Evolutionary conservation across 2,888 invertebrate species (phyloP).

Genomic region (Eupithecia subumbrata): DNA sequence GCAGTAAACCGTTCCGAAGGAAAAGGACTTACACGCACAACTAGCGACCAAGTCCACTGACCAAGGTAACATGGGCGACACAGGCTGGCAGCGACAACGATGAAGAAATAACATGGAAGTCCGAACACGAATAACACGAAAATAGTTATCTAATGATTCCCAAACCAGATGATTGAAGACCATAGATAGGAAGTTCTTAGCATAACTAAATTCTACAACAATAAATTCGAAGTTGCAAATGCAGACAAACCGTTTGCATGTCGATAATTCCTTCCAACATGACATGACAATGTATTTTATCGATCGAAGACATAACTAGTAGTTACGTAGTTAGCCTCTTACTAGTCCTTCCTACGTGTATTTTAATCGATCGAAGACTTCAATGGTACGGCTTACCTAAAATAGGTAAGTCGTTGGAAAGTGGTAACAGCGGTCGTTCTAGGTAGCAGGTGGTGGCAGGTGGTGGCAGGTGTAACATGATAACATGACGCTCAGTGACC

Average conservation of each 20-base stretch:
- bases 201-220: not conserved
- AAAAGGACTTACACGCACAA: slow-evolving; percentile 22
- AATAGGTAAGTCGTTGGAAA: not conserved
- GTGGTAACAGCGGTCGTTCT: slow-evolving; percentile 3
- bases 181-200: not conserved
- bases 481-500: slow-evolving; percentile 13
- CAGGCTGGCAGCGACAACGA: not conserved
- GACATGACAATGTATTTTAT: not conserved
- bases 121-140: not conserved
- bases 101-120: not conserved
- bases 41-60: not conserved
- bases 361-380: not conserved
- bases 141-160: not conserved
- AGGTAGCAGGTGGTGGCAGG: slow-evolving; percentile 5
- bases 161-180: not conserved
- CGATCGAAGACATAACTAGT: not conserved
- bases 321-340: not conserved
- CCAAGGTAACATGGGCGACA: not conserved
- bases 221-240: not conserved
- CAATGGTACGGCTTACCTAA: not conserved
- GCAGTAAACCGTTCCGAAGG: slow-evolving; percentile 8
- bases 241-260: not conserved
- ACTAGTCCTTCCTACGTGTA: not conserved
- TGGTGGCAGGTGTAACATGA: slow-evolving; percentile 17
- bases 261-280: not conserved